A percentile compares a stretch with the other conserved stretches of the same genome.
Evolutionary conservation across 2,888 invertebrate genomes (phyloP).

Genomic region (Leptinotarsa peninsularis): DNA sequence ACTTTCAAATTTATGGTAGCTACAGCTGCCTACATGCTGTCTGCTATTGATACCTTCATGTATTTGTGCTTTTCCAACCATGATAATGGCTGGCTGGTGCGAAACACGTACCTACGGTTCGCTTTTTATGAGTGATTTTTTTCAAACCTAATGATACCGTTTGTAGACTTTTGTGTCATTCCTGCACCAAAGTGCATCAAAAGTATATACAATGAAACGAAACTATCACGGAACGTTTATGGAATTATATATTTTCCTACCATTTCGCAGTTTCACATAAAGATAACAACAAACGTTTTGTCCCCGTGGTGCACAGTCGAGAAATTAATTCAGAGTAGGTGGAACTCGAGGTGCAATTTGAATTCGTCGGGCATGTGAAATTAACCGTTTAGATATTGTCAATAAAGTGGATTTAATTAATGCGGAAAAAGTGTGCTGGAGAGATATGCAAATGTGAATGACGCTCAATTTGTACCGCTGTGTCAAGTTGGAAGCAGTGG

Average conservation of each 20-base stretch:
- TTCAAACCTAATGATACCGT: too few species aligned
- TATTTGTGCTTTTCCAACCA: too few species aligned
- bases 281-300: slow-evolving; percentile 18
- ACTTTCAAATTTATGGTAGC: too few species aligned
- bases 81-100: too few species aligned
- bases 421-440: slow-evolving; percentile 47
- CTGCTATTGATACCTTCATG: too few species aligned
- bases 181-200: not conserved
- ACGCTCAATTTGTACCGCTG: slow-evolving; percentile 10
- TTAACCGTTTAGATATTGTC: slow-evolving; percentile 54
- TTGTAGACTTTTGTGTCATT: not conserved
- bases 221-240: not conserved
- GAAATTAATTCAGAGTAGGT: slow-evolving; percentile 23
- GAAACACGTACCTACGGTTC: too few species aligned
- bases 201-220: not conserved
- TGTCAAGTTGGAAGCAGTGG: slow-evolving; percentile 1
- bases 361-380: slow-evolving; percentile 50
- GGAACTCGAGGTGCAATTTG: slow-evolving; percentile 32
- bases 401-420: slow-evolving; percentile 54
- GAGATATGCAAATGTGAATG: slow-evolving; percentile 48
- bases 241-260: not conserved
- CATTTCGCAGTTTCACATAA: not conserved
- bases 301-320: not conserved
- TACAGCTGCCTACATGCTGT: too few species aligned
- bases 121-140: too few species aligned